Base-by-base conservation (phyloP, 2,113 vertebrate genomes). In the Terrapene triunguis region DNA sequence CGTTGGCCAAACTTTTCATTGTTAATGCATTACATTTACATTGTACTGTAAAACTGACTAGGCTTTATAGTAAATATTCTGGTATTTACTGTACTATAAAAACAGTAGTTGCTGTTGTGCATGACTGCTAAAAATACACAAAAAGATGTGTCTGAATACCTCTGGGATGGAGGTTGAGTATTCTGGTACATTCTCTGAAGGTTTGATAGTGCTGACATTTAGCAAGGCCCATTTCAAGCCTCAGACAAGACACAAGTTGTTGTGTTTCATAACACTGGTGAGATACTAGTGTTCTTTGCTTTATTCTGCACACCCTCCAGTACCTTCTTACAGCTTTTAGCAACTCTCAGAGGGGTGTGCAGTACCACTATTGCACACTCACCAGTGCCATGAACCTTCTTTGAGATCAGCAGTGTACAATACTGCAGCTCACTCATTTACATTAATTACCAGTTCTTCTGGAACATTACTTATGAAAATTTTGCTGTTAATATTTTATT, bases 71-170 rank as follows among this genome's bases (percentile, higher is more conserved):
- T 59, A 51, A 88, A 94, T 74, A 89, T 55, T 10, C 80, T 95
- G 95, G 72, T 96, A 93, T 97, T 98, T 97, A 92, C 90, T 29
- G 76, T 96, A 96, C 82, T 93, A 94, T 94, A 97, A 94, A 97
- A 96, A 12, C 84, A 96, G 84, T 72, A 87, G 48, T 57, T 96
- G 90, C 89, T 95, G 92, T 92, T 93, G 80, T 96, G 91, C 90
- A 24, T 95, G 80, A 96, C 90, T 95, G 95, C 96, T 97, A 97
- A 98, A 98, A 98, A 97, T 97, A 98, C 74, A 53, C 85, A 62
- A n/a, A 86, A 97, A 97, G 93, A 95, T n/a, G n/a, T n/a, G n/a
- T n/a, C n/a, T n/a, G 87, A 96, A 98, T 97, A 96, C 98, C 97
- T 93, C 81, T 81, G 96, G 95, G 98, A 97, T 78, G 88, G 89